These are phyloP conservation scores for Neolamprologus modestus DNA, from an alignment of 2,113 vertebrate genomes.

Conservation along the genomic window DNA sequence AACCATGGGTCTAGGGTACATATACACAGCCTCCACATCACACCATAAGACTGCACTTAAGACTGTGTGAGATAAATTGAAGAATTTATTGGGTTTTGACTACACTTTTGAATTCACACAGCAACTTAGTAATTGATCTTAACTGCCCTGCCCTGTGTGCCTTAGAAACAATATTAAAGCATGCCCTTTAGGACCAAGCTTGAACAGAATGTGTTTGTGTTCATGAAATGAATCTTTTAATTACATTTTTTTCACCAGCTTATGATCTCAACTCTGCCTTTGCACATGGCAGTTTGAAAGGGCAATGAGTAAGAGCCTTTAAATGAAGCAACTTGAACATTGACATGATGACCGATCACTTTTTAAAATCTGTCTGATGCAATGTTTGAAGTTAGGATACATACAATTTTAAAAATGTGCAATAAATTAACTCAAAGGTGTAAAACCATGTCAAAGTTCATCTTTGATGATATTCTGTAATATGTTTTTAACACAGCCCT, in stretches of 20 bases:
- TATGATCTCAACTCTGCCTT: not conserved
- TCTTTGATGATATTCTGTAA: not conserved
- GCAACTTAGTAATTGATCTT: not conserved
- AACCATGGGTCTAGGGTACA: not conserved
- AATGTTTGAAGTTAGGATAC: not conserved
- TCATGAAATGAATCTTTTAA: not conserved
- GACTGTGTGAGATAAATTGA: not conserved
- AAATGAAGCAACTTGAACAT: not conserved
- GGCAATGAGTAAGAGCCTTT: not conserved
- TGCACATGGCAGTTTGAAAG: not conserved
- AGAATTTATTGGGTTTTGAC: not conserved
- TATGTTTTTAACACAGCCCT: not conserved
- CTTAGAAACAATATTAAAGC: not conserved
- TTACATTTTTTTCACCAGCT: not conserved
- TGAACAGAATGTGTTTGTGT: not conserved
- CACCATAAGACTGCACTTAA: not conserved
- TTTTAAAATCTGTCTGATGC: not conserved
- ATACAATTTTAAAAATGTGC: not conserved
- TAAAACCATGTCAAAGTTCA: not conserved
- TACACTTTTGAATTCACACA: not conserved
- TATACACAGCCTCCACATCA: not conserved
- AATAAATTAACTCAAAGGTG: not conserved
- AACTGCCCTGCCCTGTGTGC: not conserved
- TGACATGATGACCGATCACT: not conserved
- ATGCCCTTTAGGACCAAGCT: not conserved